Conservation (phyloP, 2,888 invertebrate genomes). For the Metellina segmentata region DNA sequence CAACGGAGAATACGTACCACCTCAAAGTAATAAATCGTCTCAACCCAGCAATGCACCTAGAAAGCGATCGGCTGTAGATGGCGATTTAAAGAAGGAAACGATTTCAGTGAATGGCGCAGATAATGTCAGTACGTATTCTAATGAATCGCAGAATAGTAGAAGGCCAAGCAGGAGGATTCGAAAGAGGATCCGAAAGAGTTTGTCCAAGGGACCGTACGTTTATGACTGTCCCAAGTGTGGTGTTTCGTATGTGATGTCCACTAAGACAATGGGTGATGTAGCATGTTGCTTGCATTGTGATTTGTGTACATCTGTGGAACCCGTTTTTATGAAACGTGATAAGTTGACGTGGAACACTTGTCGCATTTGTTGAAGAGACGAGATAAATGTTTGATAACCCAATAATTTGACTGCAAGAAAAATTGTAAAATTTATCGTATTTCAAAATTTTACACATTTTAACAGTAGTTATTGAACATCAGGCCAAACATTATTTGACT, state of each 20-base stretch:
- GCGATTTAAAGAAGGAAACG: not conserved
- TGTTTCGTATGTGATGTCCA: slow-evolving; percentile 49
- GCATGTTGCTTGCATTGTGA: slow-evolving; percentile 65
- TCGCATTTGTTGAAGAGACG: slow-evolving; percentile 29
- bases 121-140: not conserved
- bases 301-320: slow-evolving; percentile 64
- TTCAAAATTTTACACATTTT: too few species aligned
- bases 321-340: slow-evolving; percentile 58
- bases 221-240: slow-evolving; percentile 62
- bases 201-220: slow-evolving; percentile 7
- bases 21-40: not conserved
- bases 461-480: too few species aligned
- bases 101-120: not conserved
- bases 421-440: too few species aligned
- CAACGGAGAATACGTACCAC: not conserved
- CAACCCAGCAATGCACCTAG: not conserved
- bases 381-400: too few species aligned
- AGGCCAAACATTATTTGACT: too few species aligned
- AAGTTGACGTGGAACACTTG: slow-evolving; percentile 66
- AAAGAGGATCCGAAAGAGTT: slow-evolving; percentile 37
- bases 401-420: too few species aligned
- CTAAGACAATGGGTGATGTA: not conserved
- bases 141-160: not conserved
- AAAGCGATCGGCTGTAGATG: not conserved
- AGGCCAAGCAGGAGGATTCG: slow-evolving; percentile 29